Base-by-base conservation (phyloP, 2,888 invertebrate genomes). In the Spilarctia lutea region DNA sequence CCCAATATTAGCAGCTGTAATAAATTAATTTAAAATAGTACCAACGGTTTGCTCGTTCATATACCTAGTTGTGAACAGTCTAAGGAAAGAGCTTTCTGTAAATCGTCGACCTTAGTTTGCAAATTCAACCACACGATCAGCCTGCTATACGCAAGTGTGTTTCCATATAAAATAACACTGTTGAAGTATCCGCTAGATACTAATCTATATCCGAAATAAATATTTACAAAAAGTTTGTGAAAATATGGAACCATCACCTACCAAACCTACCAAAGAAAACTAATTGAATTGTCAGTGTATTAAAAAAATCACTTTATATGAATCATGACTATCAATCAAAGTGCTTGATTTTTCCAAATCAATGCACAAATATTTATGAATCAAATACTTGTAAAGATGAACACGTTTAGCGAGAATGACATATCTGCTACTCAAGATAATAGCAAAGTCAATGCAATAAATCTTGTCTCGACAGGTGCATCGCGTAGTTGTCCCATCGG, bases 401-500 rank as follows among this genome's bases (percentile, higher is more conserved):
- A 30, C 27, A 27, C 56, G 2, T 60, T n/a, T 60, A 60, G 0
- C 1, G 3, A 27, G 0, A 16, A 60, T 16, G 60, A 1, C 13
- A 60, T 11, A 56, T 27, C 27, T 27, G 60, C 16, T 10, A 13
- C 60, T 60, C 60, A 60, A 60, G 27, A 60, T 27, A 60, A 56
- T n/a, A 77, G n/a, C 39, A 18, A 65, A 65, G 10, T 24, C 3
- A 11, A 35, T 35, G 69, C 27, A 68, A 42, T 35, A 33, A 27
- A 11, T 73, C 7, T 52, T 63, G 30, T 65, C 45, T 52, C 70
- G 63, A 88, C 89, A 97, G 97, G 96, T 96, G 90, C 98, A 98
- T 90, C 97, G 98, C 65, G 97, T 98, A 16, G 97, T 97, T 24
- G 96, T 98, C 7, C 98, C 98, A 0, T 94, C 97, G 24, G 97